Conservation (phyloP, 2,888 invertebrate species). For the Drosophila mettleri region DNA sequence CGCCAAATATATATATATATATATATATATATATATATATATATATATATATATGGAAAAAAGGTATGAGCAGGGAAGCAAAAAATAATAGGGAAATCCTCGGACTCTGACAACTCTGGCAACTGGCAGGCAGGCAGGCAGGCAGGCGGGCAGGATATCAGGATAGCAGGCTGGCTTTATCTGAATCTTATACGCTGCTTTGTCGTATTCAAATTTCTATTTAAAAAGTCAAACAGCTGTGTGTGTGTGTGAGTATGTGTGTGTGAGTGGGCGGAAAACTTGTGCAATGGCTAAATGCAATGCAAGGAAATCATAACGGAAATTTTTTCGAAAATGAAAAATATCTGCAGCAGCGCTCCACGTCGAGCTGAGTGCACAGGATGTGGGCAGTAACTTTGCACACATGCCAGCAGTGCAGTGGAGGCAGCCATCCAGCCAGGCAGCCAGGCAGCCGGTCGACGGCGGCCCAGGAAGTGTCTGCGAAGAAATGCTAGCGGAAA, state of each 20-base stretch:
- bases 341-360: conserved; percentile 49
- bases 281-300: conserved; percentile 53
- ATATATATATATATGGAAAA: conserved; percentile 1
- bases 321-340: conserved; percentile 74
- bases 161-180: conserved; percentile 57
- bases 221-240: conserved; percentile 46
- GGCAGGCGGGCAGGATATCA: conserved; percentile 35
- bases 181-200: conserved; percentile 72
- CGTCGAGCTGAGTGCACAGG: conserved; percentile 52
- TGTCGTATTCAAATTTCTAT: conserved; percentile 75
- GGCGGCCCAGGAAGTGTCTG: conserved; percentile 65
- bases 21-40: background rate
- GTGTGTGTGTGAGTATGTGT: conserved; percentile 14
- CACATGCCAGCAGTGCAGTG: conserved; percentile 58
- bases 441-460: conserved; percentile 43
- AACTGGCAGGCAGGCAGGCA: conserved; percentile 32
- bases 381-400: conserved; percentile 71
- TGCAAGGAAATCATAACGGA: conserved; percentile 79
- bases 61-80: background rate
- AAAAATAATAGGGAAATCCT: conserved; percentile 45
- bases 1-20: conserved; percentile 18
- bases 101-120: conserved; percentile 45
- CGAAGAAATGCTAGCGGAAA: conserved; percentile 58
- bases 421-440: conserved; percentile 41
- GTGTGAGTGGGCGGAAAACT: conserved; percentile 44